phyloP scores from a whole-genome alignment of 2,888 invertebrate species.

The Athripsodes cinereus region DNA sequence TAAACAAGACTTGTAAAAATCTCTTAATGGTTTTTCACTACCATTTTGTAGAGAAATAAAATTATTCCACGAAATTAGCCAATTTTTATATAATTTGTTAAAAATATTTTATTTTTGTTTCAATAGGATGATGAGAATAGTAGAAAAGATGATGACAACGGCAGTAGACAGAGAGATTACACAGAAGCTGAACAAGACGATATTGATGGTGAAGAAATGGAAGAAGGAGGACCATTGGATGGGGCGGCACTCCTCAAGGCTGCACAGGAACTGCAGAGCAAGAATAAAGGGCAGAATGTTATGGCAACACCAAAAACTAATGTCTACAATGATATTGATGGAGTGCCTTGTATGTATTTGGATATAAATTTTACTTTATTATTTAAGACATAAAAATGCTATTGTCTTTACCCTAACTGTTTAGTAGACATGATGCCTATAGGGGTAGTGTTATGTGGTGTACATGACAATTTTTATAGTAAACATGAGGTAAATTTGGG shows the following conservation, averaged over 20 bases:
- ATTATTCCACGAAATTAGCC: too few species aligned
- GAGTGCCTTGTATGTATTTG: constrained; percentile 54
- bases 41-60: too few species aligned
- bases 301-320: constrained; percentile 25
- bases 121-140: constrained; percentile 2
- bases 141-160: constrained; percentile 1
- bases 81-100: too few species aligned
- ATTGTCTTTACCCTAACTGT: too few species aligned
- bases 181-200: constrained; percentile 31
- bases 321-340: constrained; percentile 59
- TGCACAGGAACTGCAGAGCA: constrained; percentile 38
- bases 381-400: too few species aligned
- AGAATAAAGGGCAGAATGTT: constrained; percentile 8
- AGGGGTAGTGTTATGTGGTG: too few species aligned
- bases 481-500: too few species aligned
- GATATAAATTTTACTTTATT: background rate
- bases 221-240: constrained; percentile 73
- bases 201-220: constrained; percentile 55
- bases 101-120: background rate
- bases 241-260: constrained; percentile 75
- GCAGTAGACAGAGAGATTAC: constrained; percentile 8
- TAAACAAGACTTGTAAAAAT: too few species aligned
- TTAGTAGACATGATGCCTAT: too few species aligned
- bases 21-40: too few species aligned
- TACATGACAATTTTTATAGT: too few species aligned